Base-by-base conservation (phyloP, 2,888 invertebrate genomes). In the Zygogramma bicolorata region DNA sequence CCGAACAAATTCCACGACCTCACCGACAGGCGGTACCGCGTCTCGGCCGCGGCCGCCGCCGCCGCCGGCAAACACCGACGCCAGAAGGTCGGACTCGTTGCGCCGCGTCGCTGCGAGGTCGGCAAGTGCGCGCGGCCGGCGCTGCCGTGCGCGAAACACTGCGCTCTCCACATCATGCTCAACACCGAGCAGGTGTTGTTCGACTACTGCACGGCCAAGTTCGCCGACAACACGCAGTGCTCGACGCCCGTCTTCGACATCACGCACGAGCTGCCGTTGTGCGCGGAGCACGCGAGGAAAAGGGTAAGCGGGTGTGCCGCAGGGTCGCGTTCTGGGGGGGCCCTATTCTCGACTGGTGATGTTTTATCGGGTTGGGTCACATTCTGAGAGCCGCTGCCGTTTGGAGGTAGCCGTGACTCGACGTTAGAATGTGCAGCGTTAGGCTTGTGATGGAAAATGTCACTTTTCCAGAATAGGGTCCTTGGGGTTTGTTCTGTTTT, bases 241-340 rank as follows among this genome's bases (percentile, higher is more conserved):
- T 92, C 93, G 82, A 89, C 92, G 77, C 94, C 95, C 57, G 93
- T 94, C 61, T 93, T 94, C 81, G 94, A 95, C 87, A 90, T 94
- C 72, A 89, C 90, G 60, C 93, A 94, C 83, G 93, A 96, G 85
- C 90, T 96, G 84, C 96, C 97, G 59, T 89, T 97, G 6, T 97
- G 97, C 85, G 90, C 92, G 6, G 95, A 95, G 81, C 97, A 97
- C 87, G 94, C 94, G 0, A 91, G 94, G 87, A 94, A 95, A 86
- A 89, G 94, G 86, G 93, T 92, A 82, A 84, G 88, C 82, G 7
- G 18, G n/a, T 20, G 13, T 22, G 20, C 20, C 3, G 22, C 22
- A 25, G 42, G 3, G n/a, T 5, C n/a, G 34, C 38, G 25, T 6
- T 73, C n/a, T n/a, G n/a, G n/a, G n/a, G n/a, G n/a, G n/a, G n/a